Evolutionary conservation across 1,140 invertebrate genomes (phyloP), one percentile per base, ranked within the genome.

Genomic region (fruit fly (Drosophila melanogaster)): DNA sequence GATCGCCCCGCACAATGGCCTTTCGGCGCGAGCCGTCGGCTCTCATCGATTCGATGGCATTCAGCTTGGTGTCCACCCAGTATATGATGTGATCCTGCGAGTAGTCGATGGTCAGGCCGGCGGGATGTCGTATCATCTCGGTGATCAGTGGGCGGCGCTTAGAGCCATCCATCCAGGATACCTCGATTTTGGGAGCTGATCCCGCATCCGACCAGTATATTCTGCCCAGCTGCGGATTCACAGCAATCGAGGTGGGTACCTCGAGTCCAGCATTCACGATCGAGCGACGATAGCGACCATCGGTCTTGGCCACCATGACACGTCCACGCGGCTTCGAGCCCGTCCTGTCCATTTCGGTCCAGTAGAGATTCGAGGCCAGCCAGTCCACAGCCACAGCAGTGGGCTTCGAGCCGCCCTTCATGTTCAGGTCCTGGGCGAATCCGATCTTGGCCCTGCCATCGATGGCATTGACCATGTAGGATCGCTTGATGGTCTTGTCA

Each of bases 21-120:
- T 95, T 95, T 40, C 97, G 93, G 60, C 96, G 95, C 0, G 94
- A 94, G 1, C 98, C 98, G 92, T 99, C 97, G 46, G 94, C 94
- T 56, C 95, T 95, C 93, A 98, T 97, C 14, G 95, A 95, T 90
- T 99, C 98, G 62, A 99, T 99, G 0, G 95, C 96, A 76, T 98
- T 98, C 4, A 98, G 92, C 91, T 99, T 99, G 0, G 96, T 96
- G 92, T 99, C 99, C 0, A 96, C 97, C 98, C 98, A 99, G 92
- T 98, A 99, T 2, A 99, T 93, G 0, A 96, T 94, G 83, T 98
- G 97, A 60, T 96, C 95, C 94, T 97, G 97, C 0, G 96, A 94
- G 79, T 96, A 97, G 91, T 99, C 98, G 24, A 99, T 96, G 0
- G 97, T 94, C 0, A 99, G 86, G 0, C 97, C 97, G 1, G 97